Base-by-base conservation (phyloP, 1,140 invertebrate species). In the Sarcophaga bullata region DNA sequence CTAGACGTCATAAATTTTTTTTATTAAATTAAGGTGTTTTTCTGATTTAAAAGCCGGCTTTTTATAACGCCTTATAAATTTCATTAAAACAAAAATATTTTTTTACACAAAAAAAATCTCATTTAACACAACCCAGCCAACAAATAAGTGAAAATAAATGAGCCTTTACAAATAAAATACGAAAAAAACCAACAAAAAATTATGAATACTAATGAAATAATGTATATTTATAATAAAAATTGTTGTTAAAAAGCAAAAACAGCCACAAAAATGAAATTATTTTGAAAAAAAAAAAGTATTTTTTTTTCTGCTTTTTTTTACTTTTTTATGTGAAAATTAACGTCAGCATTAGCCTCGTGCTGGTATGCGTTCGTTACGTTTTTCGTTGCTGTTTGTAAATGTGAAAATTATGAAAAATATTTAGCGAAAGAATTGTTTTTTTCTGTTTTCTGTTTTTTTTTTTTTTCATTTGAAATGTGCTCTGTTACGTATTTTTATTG, bases 311-410 rank as follows among this genome's bases (percentile, higher is more conserved):
- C 25, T 37, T 37, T 37, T 37, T 37, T 37, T 37, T 4, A 4
- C 25, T 37, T 37, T 37, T 37, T 37, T 37, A 37, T 37, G 25
- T 37, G 25, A 37, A 68, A 68, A 68, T 68, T 68, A 68, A 68
- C 62, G 62, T 68, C 62, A 68, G 62, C 62, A 68, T 68, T 68
- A 68, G 62, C 62, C 62, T 68, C 62, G 62, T 68, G 62, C 62
- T 68, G 62, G 62, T 68, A 68, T 68, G 62, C 5, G 62, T 68
- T 68, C 5, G 62, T 68, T 68, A 68, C n/a, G 17, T 68, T 68
- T 68, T 17, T 68, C 17, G 62, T 25, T 68, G 62, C 17, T 25
- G 15, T 68, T 68, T 68, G 62, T 68, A 68, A 68, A 68, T 68
- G 62, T 19, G 62, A 68, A 68, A 68, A 68, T 68, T 68, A 68